phyloP scores from a whole-genome alignment of 2,113 vertebrate genomes.

The Tupaia chinensis region DNA sequence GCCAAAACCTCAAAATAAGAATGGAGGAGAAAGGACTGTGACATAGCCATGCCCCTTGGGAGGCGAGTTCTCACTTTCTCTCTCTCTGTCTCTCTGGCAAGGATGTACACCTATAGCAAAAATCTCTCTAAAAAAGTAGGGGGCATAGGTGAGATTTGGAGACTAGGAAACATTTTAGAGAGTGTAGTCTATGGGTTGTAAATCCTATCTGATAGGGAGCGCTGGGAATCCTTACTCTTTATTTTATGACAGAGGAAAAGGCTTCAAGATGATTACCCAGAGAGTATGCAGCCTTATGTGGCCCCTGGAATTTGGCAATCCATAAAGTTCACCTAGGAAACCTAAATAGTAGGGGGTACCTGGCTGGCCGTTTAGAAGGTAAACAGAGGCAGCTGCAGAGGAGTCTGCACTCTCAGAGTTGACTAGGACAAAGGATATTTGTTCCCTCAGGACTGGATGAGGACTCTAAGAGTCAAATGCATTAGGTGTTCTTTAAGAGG shows the following conservation, averaged over 20 bases:
- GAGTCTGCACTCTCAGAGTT: neutral
- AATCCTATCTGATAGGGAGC: neutral
- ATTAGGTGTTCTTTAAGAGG: neutral
- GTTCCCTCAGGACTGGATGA: neutral
- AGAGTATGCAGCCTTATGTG: neutral
- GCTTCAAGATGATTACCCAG: neutral
- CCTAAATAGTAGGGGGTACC: neutral
- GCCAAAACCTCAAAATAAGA: too few species aligned
- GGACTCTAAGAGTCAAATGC: neutral
- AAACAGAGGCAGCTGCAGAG: neutral
- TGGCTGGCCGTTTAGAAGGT: neutral
- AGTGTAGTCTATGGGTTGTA: neutral
- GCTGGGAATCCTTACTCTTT: neutral
- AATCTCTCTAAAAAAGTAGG: too few species aligned
- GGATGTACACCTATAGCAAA: too few species aligned
- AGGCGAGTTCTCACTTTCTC: too few species aligned
- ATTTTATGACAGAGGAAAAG: neutral
- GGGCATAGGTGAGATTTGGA: neutral
- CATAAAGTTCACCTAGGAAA: neutral
- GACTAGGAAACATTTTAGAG: neutral
- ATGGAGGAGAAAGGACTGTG: too few species aligned
- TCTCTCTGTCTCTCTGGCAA: too few species aligned
- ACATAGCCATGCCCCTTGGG: too few species aligned
- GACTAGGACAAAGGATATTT: neutral
- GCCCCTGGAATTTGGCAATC: neutral